These are phyloP conservation scores for Carassius gibelio DNA, from an alignment of 2,113 vertebrate species.

Conservation along the genomic window DNA sequence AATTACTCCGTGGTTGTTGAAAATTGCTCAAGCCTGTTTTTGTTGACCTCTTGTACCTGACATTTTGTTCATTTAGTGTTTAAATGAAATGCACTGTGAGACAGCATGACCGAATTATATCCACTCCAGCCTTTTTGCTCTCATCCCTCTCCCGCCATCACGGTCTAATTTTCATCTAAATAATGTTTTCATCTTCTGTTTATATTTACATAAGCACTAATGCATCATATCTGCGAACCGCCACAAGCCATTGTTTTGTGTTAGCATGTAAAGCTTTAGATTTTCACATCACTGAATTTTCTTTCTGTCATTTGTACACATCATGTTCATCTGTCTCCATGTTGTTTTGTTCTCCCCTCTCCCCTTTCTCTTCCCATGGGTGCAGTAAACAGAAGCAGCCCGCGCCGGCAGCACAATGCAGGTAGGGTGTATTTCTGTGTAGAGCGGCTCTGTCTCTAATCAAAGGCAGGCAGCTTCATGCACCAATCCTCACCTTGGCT, in stretches of 20 bases:
- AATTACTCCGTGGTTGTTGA: constrained; percentile 20
- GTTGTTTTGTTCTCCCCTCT: constrained; percentile 69
- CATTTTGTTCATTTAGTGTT: constrained; percentile 20
- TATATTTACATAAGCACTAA: constrained; percentile 10
- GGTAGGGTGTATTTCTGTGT: constrained; percentile 67
- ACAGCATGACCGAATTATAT: neutral
- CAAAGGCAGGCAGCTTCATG: constrained; percentile 49
- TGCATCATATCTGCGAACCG: constrained; percentile 34
- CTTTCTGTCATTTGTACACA: constrained; percentile 55
- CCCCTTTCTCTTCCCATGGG: constrained; percentile 65
- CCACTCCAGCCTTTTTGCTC: neutral
- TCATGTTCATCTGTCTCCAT: constrained; percentile 65
- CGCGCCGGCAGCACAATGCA: constrained; percentile 68
- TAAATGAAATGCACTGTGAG: constrained; percentile 14
- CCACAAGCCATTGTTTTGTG: constrained; percentile 34
- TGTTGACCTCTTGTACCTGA: constrained; percentile 17
- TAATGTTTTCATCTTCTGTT: constrained; percentile 26
- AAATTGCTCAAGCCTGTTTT: constrained; percentile 34
- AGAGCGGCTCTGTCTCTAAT: constrained; percentile 50
- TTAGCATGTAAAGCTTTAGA: constrained; percentile 55
- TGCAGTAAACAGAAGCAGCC: constrained; percentile 75
- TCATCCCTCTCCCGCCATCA: neutral
- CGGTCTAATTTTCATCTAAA: constrained; percentile 22
- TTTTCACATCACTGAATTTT: constrained; percentile 31
- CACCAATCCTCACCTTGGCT: constrained; percentile 41